Evolutionary conservation across 2,797 vertebrate genomes (phyloP).

Genomic region (Sciurus vulgaris): DNA sequence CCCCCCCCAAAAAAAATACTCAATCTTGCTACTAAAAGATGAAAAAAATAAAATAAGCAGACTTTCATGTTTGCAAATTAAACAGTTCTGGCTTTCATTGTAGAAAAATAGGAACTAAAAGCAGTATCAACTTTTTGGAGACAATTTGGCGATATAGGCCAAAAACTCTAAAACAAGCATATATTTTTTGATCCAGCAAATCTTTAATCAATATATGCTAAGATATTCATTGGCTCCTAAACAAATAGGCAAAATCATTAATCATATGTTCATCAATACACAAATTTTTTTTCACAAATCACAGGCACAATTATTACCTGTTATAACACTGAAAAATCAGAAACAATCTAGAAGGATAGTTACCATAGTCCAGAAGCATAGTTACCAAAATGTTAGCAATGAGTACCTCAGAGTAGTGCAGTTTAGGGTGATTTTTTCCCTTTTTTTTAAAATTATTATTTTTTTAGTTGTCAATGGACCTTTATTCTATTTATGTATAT

Average conservation of each 20-base stretch:
- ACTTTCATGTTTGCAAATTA: slow-evolving; percentile 27
- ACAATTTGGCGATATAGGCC: slow-evolving; percentile 1
- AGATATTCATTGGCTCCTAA: not conserved
- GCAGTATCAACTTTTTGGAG: not conserved
- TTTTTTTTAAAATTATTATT: too few relatives aligned
- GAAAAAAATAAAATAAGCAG: not conserved
- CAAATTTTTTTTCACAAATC: not conserved
- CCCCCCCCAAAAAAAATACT: too few relatives aligned
- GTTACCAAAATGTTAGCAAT: slow-evolving; percentile 38
- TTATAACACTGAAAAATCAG: not conserved
- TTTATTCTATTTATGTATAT: too few relatives aligned
- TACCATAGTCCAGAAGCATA: not conserved
- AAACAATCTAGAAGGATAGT: slow-evolving; percentile 9
- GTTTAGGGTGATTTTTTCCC: not conserved
- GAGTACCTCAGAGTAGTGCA: not conserved
- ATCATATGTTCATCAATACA: not conserved
- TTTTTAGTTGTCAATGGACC: too few relatives aligned
- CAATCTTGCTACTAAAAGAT: not conserved
- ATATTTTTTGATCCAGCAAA: slow-evolving; percentile 8
- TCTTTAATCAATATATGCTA: not conserved
- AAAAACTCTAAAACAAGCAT: not conserved
- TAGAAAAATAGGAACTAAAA: not conserved
- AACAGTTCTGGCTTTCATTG: not conserved
- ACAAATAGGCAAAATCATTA: not conserved
- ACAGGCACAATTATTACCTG: not conserved